Percentiles rank a stretch among this genome's conserved stretches.
Evolutionary conservation across 2,888 invertebrate species (phyloP).

Genomic region (Phalera bucephala): DNA sequence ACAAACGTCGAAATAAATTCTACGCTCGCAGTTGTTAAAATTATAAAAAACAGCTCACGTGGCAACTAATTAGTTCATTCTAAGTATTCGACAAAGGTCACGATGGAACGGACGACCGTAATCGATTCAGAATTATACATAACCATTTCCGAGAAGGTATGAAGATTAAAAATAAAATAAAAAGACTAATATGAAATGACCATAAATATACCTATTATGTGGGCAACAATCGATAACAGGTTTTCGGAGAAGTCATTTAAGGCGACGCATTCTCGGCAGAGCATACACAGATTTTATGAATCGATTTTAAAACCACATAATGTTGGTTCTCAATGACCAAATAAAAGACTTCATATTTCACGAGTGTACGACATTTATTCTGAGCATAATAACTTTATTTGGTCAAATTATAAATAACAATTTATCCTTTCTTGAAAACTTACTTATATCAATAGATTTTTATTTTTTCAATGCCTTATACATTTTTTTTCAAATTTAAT

Average conservation of each 20-base stretch:
- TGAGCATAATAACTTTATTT: too few species aligned
- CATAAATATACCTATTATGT: conserved; percentile 36
- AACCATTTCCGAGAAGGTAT: conserved; percentile 48
- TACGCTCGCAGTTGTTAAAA: not conserved
- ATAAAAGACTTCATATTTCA: not conserved
- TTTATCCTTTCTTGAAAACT: too few species aligned
- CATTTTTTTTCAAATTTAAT: too few species aligned
- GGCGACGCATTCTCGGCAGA: not conserved
- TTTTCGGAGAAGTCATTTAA: conserved; percentile 42
- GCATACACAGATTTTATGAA: not conserved
- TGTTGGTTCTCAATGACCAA: not conserved
- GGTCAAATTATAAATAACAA: too few species aligned
- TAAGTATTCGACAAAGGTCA: conserved; percentile 37
- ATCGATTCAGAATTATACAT: conserved; percentile 45
- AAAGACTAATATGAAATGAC: conserved; percentile 38
- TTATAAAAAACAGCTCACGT: conserved; percentile 17
- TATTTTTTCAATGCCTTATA: too few species aligned
- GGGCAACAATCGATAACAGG: conserved; percentile 47
- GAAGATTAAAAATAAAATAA: conserved; percentile 44
- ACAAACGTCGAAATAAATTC: too few species aligned
- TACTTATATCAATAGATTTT: too few species aligned
- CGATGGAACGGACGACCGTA: conserved; percentile 19
- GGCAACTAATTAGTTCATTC: conserved; percentile 16
- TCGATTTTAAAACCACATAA: not conserved
- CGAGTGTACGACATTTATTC: too few species aligned